Percentiles rank a stretch among this genome's conserved stretches.
phyloP scores from a whole-genome alignment of 2,888 invertebrate genomes.

The Campoplex nolae region DNA sequence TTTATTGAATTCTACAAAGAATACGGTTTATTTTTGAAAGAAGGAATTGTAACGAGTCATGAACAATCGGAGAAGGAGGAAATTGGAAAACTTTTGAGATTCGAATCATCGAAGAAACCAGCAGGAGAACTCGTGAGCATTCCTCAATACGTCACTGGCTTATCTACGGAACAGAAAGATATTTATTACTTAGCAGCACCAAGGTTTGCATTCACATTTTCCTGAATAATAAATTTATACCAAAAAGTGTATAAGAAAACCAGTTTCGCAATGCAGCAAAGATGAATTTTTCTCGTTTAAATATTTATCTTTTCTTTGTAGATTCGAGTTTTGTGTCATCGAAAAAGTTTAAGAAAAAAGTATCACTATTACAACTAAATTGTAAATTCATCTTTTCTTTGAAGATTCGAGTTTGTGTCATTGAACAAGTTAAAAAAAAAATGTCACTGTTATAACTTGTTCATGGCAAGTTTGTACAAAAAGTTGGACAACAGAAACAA shows the following conservation, averaged over 20 bases:
- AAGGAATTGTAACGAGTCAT: constrained; percentile 95
- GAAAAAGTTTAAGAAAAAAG: background rate
- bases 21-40: constrained; percentile 96
- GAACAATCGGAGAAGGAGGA: constrained; percentile 95
- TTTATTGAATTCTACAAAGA: constrained; percentile 96
- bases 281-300: background rate
- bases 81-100: constrained; percentile 94
- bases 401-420: background rate
- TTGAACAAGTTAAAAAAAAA: background rate
- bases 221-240: constrained; percentile 5
- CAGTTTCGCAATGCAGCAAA: background rate
- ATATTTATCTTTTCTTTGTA: background rate
- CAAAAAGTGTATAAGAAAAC: constrained; percentile 18
- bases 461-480: background rate
- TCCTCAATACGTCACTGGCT: constrained; percentile 91
- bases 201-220: constrained; percentile 86
- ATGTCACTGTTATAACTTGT: no score
- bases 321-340: background rate
- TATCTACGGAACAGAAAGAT: constrained; percentile 92
- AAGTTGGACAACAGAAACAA: background rate
- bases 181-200: constrained; percentile 98
- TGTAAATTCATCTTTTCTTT: background rate
- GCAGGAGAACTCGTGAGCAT: constrained; percentile 91
- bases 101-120: constrained; percentile 94
- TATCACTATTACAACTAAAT: no score